These are phyloP conservation scores for Astropecten irregularis DNA, from an alignment of 53 echinoderm and acorn worm species.

Conservation along the genomic window DNA sequence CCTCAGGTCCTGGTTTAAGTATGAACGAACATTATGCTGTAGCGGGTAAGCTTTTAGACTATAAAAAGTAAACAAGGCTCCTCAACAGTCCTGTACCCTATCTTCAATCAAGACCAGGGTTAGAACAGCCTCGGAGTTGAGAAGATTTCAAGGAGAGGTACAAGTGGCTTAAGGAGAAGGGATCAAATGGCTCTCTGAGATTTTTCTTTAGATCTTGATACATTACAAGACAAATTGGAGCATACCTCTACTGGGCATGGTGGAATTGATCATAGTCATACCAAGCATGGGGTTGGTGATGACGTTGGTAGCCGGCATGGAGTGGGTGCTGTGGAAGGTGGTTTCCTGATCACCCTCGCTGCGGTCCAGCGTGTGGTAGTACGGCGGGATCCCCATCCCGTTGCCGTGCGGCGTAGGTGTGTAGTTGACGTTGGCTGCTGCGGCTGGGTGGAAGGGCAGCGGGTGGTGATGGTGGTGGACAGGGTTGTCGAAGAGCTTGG, in stretches of 20 bases:
- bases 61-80: no score
- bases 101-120: no score
- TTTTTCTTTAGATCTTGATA: no score
- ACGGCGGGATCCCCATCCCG: constrained; percentile 60
- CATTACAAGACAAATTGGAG: no score
- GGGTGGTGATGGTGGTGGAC: background rate
- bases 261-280: background rate
- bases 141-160: no score
- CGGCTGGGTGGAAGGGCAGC: constrained; percentile 9
- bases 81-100: no score
- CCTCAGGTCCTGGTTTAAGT: no score
- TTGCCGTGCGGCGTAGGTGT: constrained; percentile 36
- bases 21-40: no score
- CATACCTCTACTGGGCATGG: constrained; percentile 37
- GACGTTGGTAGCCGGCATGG: constrained; percentile 46
- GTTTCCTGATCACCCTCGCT: constrained; percentile 70
- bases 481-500: background rate
- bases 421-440: constrained; percentile 20
- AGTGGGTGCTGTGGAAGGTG: constrained; percentile 19
- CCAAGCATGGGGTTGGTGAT: constrained; percentile 43
- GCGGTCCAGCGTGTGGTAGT: constrained; percentile 65
- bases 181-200: no score
- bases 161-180: no score
- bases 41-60: no score
- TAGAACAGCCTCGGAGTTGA: no score